Base-by-base conservation (phyloP, 2,888 invertebrate species). In the Oxytorus armatus region DNA sequence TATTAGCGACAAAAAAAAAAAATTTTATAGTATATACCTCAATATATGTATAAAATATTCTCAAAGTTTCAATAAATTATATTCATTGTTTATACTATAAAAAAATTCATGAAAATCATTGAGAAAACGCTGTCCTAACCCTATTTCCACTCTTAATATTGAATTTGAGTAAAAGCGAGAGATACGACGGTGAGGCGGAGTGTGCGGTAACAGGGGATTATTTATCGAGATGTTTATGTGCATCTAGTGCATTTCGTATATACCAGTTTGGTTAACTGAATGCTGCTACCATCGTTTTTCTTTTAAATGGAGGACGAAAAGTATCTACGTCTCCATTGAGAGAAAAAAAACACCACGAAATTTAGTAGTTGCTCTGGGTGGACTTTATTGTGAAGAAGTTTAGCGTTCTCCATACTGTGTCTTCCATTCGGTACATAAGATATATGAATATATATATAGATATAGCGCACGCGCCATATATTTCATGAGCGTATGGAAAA, bases 381-480 rank as follows among this genome's bases (percentile, higher is more conserved):
- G 51, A 68, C 18, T 33, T 65, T 47, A 57, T 65, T 73, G 61
- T 73, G 33, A 69, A 16, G 76, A 73, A 69, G 79, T 76, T 72
- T 25, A 29, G 53, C n/a, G 21, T 66, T 66, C 55, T 65, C 44
- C 65, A 68, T 57, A 65, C 39, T 59, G 25, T 36, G 44, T 59
- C 21, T 66, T 57, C 42, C 39, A 36, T 21, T 79, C 23, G 36
- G 5, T 66, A 10, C 4, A 53, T 18, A 2, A 8, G 16, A 0
- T 47, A 25, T 53, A n/a, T 25, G 39, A 25, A 18, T 29, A 74
- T 55, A 47, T 7, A 39, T 25, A 66, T 29, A 57, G 44, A 14
- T 53, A 73, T 51, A 74, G 69, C 42, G 73, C 80, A 81, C 80
- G 80, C 77, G 77, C 77, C 68, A 68, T 33, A 80, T 47, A 33